Base-by-base conservation (phyloP, 2,797 vertebrate species). In the Thaleichthys pacificus region DNA sequence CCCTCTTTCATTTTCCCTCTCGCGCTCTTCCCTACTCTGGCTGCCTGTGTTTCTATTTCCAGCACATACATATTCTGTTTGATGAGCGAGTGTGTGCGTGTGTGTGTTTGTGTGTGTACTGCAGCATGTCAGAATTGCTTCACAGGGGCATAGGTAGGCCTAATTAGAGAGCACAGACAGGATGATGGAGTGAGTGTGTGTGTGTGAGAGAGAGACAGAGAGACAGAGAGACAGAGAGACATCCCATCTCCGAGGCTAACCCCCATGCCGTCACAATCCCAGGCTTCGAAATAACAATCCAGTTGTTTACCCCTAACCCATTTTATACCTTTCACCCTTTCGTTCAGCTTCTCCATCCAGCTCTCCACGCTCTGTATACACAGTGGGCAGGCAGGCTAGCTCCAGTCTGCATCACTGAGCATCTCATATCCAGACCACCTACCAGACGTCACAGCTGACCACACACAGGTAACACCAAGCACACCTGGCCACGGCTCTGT, bases 401-500 rank as follows among this genome's bases (percentile, higher is more conserved):
- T 12, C 3, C 42, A 12, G 42, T 62, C 26, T 32, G 32, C 5
- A 35, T 35, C 6, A 35, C 32, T 35, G 32, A 8, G 32, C 32
- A 8, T 35, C 68, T 73, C 82, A 61, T 68, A 72, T 63, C 74
- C 73, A 77, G 76, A 85, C 75, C 80, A 85, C 77, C 32, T 35
- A 6, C 32, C 32, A 35, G 32, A 35, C 8, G 32, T 47, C 42
- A 47, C 42, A 14, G 12, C 42, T 14, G 80, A 79, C 66, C 15
- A 68, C 58, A 15, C 79, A 84, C 75, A 83, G 81, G 66, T 75
- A 87, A 82, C 80, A 80, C 76, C 80, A 87, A 89, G 88, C 89
- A 89, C 86, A 90, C 79, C 24, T 47, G 42, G 68, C 70, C 42
- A 3, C 72, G n/a, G 26, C 69, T 75, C 32, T 60, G 70, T 30